These are phyloP conservation scores for Leptinotarsa undecemlineata DNA, from an alignment of 1,140 invertebrate genomes.

Conservation along the genomic window DNA sequence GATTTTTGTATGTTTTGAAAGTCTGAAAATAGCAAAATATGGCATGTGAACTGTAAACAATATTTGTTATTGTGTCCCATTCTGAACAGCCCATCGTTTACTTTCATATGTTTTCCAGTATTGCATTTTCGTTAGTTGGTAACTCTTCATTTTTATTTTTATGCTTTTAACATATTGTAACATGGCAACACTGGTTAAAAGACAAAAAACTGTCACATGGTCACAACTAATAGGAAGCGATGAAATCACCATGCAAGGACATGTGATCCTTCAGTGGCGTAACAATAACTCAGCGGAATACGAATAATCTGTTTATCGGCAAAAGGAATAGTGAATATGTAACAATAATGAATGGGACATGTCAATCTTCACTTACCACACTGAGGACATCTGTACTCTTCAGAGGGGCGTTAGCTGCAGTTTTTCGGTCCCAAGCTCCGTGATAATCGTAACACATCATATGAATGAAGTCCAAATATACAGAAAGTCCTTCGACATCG, in stretches of 20 bases:
- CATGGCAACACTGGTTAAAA: no score
- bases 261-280: neutral
- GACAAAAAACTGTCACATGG: no score
- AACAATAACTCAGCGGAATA: neutral
- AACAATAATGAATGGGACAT: neutral
- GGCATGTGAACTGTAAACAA: no score
- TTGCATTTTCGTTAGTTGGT: neutral
- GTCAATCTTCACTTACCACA: conserved; percentile 60
- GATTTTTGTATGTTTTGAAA: no score
- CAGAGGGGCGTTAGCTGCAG: conserved; percentile 75
- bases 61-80: no score
- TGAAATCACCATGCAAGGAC: no score
- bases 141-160: no score
- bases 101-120: neutral
- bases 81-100: neutral
- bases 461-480: conserved; percentile 80
- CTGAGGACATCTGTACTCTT: conserved; percentile 60
- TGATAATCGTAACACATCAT: conserved; percentile 92
- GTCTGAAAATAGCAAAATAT: neutral
- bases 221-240: no score
- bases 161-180: no score
- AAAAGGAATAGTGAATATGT: neutral
- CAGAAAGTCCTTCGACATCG: conserved; percentile 71
- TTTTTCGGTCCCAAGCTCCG: conserved; percentile 76
- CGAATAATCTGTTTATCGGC: neutral